These are phyloP conservation scores for Limnothrissa miodon DNA, from an alignment of 2,113 vertebrate genomes.

Conservation along the genomic window DNA sequence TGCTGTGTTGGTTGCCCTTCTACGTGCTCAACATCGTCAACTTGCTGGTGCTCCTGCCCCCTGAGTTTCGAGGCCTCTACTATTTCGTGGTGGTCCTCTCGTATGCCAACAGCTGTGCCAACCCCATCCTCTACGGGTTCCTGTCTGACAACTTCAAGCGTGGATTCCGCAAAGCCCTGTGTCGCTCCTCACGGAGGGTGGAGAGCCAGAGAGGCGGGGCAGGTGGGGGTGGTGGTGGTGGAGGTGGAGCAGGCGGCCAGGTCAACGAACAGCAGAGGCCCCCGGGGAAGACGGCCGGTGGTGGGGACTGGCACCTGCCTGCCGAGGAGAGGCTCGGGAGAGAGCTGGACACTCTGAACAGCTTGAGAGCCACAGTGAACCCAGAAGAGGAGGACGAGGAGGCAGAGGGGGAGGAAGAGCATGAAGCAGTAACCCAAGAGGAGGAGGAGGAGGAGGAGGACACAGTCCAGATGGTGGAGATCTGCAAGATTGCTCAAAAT, in stretches of 20 bases:
- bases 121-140: slow-evolving; percentile 92
- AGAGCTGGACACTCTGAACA: slow-evolving; percentile 37
- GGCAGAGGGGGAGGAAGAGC: slow-evolving; percentile 5
- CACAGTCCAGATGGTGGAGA: slow-evolving; percentile 44
- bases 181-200: slow-evolving; percentile 80
- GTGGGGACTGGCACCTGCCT: neutral
- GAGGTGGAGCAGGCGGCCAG: slow-evolving; percentile 26
- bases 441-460: slow-evolving; percentile 37
- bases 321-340: slow-evolving; percentile 62
- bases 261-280: slow-evolving; percentile 26
- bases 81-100: slow-evolving; percentile 93
- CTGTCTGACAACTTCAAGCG: slow-evolving; percentile 94
- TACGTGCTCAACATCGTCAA: slow-evolving; percentile 91
- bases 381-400: neutral
- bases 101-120: slow-evolving; percentile 93
- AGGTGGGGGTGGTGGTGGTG: slow-evolving; percentile 37
- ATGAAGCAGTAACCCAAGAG: slow-evolving; percentile 47
- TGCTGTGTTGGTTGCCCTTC: slow-evolving; percentile 94
- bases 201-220: slow-evolving; percentile 70
- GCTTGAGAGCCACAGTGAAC: slow-evolving; percentile 23
- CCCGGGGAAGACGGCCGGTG: slow-evolving; percentile 15
- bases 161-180: slow-evolving; percentile 85
- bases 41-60: slow-evolving; percentile 82
- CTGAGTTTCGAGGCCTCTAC: slow-evolving; percentile 86
- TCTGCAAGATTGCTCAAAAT: slow-evolving; percentile 68